phyloP scores from a whole-genome alignment of 1,140 invertebrate genomes.

The Sogatella furcifera region DNA sequence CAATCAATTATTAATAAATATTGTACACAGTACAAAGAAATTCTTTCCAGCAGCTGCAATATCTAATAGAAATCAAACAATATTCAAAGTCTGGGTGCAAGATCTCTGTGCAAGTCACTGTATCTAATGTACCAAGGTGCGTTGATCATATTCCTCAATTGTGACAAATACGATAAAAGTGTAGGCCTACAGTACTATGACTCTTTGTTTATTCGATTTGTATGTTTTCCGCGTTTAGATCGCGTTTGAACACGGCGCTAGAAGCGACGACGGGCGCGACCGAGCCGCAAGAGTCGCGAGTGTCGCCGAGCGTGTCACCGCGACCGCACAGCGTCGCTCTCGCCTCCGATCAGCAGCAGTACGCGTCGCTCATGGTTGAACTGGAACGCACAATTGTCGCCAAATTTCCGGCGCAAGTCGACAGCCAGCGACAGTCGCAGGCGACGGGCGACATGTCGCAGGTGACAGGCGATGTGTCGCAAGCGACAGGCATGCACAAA shows the following conservation, averaged over 20 bases:
- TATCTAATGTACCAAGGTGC: no score
- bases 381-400: constrained; percentile 27
- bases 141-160: no score
- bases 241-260: constrained; percentile 31
- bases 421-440: constrained; percentile 6
- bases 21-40: no score
- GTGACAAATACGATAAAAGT: no score
- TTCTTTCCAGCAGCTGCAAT: no score
- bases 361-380: constrained; percentile 37
- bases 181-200: no score
- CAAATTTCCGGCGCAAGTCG: constrained; percentile 10
- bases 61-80: no score
- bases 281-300: not conserved
- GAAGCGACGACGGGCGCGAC: constrained; percentile 2
- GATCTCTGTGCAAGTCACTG: no score
- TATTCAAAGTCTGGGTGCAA: no score
- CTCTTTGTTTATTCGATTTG: no score
- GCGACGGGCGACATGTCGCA: not conserved
- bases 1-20: no score
- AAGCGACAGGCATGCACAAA: constrained; percentile 3
- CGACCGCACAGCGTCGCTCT: constrained; percentile 25
- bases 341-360: constrained; percentile 28
- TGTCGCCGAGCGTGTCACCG: constrained; percentile 28
- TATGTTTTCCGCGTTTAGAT: constrained; percentile 1
- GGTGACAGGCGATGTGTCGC: not conserved